Evolutionary conservation across 2,113 vertebrate genomes (phyloP).

Genomic region (Oreotrochilus melanogaster): DNA sequence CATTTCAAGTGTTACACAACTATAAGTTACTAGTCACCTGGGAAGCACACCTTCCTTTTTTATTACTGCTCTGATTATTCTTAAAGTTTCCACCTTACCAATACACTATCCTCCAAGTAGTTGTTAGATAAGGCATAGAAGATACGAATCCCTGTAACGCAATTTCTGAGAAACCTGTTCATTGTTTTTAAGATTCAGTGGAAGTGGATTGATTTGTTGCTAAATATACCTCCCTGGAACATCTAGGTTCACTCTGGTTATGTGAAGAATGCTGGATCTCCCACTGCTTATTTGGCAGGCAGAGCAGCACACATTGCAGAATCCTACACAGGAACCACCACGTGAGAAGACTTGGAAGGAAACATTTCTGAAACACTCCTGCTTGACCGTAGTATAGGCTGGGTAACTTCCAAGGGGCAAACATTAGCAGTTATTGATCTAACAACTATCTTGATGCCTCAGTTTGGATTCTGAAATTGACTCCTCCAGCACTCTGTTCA

Average conservation of each 20-base stretch:
- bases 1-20: background rate
- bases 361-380: background rate
- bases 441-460: background rate
- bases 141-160: background rate
- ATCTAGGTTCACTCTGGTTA: background rate
- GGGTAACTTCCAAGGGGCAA: background rate
- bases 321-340: background rate
- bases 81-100: background rate
- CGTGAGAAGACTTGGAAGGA: background rate
- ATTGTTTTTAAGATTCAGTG: background rate
- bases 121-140: background rate
- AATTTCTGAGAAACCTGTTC: background rate
- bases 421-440: background rate
- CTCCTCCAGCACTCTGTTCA: fast-evolving
- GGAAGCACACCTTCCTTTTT: background rate
- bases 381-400: background rate
- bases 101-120: background rate
- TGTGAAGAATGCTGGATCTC: background rate
- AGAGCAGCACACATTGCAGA: background rate
- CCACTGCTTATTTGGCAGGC: background rate
- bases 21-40: background rate
- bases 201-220: background rate
- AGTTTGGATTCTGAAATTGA: background rate
- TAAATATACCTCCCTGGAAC: background rate
- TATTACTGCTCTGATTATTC: background rate